Base-by-base conservation (phyloP, 2,113 vertebrate species). In the Pachypanchax playfairii region DNA sequence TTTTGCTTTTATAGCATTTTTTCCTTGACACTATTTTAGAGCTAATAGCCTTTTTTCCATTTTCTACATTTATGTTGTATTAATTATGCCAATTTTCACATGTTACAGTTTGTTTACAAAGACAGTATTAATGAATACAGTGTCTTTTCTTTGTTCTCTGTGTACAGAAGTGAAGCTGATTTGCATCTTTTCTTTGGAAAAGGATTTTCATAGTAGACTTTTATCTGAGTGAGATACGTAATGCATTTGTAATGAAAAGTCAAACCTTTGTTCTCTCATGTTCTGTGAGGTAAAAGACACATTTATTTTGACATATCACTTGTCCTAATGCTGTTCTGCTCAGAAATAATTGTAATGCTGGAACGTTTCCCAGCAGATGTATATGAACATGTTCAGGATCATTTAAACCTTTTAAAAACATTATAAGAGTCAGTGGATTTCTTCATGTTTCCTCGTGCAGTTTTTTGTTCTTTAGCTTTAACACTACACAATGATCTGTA, bases 181-280 rank as follows among this genome's bases (percentile, higher is more conserved):
- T 73, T 70, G 35, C 20, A 12, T 84, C 69, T 90, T 88, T 87
- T 88, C 82, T 85, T 81, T 84, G 73, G 74, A 83, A 85, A 87
- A 84, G 70, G 70, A 75, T 28, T 74, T 60, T 66, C 52, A 80
- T 56, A 44, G 71, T 85, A 83, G 72, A 80, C 67, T 86, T 86
- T 63, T 77, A 64, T 78, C 53, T 70, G 51, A 84, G 65, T 83
- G 56, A 75, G 33, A 73, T 65, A 55, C 71, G 57, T 81, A 57
- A 72, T 54, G 22, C 25, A 49, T 42, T 67, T 28, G 24, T 51
- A 59, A 36, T 29, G 48, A 48, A 42, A 44, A 73, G 48, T 42
- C 29, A 13, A 57, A 73, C 9, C 18, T 13, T 41, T 49, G 46
- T 52, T 35, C 47, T 44, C 48, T 51, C 57, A 47, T 71, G 41